These are phyloP conservation scores for Hemithea aestivaria DNA, from an alignment of 2,888 invertebrate genomes.

Conservation along the genomic window DNA sequence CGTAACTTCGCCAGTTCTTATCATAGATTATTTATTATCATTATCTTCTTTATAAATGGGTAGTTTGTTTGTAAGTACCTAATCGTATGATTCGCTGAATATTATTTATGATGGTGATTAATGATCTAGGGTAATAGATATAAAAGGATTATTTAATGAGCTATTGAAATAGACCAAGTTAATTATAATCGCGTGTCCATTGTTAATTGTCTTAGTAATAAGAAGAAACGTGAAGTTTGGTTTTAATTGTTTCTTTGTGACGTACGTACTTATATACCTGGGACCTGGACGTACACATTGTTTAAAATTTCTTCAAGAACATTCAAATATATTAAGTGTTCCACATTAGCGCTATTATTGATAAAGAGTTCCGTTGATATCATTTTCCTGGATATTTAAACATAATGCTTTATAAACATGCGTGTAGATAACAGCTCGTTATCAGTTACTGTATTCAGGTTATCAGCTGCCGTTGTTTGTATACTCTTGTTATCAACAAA, in stretches of 20 bases:
- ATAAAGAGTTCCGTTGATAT: constrained; percentile 17
- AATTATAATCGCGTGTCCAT: constrained; percentile 10
- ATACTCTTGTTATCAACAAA: constrained; percentile 60
- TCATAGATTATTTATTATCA: not conserved
- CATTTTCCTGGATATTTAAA: constrained; percentile 18
- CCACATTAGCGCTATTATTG: constrained; percentile 5
- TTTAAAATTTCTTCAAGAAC: too few species aligned
- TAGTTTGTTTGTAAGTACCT: too few species aligned
- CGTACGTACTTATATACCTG: too few species aligned
- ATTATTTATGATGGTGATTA: constrained; percentile 2
- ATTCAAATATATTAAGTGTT: too few species aligned
- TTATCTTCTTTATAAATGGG: not conserved
- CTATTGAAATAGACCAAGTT: constrained; percentile 11
- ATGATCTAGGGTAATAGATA: constrained; percentile 2
- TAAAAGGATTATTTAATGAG: constrained; percentile 3
- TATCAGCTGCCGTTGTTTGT: constrained; percentile 71
- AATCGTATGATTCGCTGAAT: constrained; percentile 3
- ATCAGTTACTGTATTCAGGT: constrained; percentile 68
- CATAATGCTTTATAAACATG: constrained; percentile 33
- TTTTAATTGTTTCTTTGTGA: constrained; percentile 3
- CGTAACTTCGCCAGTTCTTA: constrained; percentile 8
- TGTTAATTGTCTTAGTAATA: constrained; percentile 13
- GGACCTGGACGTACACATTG: too few species aligned
- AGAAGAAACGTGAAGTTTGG: constrained; percentile 1
- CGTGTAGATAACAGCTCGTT: constrained; percentile 43